Percentiles rank a stretch among this genome's conserved stretches.
Conservation (phyloP, 2,797 vertebrate genomes). For the Tarsius wallacei region DNA sequence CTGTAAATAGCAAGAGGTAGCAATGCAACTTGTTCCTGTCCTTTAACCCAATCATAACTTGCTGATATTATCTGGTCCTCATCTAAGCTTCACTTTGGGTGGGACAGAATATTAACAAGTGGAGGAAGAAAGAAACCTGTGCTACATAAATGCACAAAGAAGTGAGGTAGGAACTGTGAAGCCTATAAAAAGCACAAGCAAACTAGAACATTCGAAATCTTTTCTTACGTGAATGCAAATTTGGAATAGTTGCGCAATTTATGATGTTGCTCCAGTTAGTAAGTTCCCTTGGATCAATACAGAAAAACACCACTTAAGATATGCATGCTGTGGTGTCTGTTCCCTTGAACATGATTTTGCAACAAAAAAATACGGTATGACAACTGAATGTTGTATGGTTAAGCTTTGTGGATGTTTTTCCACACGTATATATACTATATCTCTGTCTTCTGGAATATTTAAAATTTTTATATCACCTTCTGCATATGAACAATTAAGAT, state of each 20-base stretch:
- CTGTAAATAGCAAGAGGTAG: neutral
- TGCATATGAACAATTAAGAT: conserved; percentile 1
- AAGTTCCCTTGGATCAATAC: neutral
- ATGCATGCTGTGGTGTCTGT: neutral
- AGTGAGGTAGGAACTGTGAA: neutral
- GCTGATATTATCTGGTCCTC: neutral
- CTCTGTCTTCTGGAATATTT: neutral
- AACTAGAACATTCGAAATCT: neutral
- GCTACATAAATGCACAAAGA: neutral
- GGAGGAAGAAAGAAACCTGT: rapidly evolving
- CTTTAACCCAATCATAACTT: conserved; percentile 10
- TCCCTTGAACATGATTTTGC: neutral
- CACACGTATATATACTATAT: neutral
- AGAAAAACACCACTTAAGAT: neutral
- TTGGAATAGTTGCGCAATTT: neutral
- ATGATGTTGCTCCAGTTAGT: neutral
- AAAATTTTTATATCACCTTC: conserved; percentile 11
- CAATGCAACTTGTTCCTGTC: neutral
- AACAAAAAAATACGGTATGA: neutral
- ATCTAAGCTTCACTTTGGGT: neutral
- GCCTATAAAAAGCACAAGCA: neutral
- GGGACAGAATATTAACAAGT: neutral
- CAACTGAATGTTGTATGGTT: neutral
- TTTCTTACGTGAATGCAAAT: conserved; percentile 22
- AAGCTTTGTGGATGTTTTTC: neutral